These are phyloP conservation scores for Cinclus mexicanus DNA, from an alignment of 2,113 vertebrate species.

Conservation along the genomic window DNA sequence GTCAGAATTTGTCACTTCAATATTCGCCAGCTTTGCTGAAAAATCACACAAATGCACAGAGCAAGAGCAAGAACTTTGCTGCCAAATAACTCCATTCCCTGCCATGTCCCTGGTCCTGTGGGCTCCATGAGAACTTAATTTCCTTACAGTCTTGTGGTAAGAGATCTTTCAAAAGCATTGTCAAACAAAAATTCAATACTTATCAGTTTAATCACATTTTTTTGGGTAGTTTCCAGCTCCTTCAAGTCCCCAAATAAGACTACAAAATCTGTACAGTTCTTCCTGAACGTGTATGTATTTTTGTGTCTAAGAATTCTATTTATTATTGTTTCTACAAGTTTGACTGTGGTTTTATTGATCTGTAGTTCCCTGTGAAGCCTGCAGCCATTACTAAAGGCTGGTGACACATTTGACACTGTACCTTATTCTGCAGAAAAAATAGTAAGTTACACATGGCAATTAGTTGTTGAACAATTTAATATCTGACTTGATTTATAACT, in stretches of 20 bases:
- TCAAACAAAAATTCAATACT: background rate
- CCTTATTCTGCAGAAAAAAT: background rate
- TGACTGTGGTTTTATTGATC: background rate
- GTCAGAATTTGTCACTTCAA: background rate
- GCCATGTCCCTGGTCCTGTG: background rate
- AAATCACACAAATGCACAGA: background rate
- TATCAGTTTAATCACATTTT: background rate
- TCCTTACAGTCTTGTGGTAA: background rate
- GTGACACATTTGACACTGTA: background rate
- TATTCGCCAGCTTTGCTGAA: background rate
- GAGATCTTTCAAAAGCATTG: background rate
- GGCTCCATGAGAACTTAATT: background rate
- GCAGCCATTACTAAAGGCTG: background rate
- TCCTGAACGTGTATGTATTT: background rate
- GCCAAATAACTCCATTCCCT: background rate
- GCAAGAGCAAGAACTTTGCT: background rate
- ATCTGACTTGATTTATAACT: background rate
- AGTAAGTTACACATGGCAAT: background rate
- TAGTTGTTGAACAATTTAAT: background rate
- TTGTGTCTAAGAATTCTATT: background rate
- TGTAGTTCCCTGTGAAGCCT: background rate
- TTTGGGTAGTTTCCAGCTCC: background rate
- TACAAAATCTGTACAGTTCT: background rate
- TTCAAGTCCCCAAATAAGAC: background rate
- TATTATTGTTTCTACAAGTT: background rate